These are phyloP conservation scores for Lathamus discolor DNA, from an alignment of 2,113 vertebrate genomes.

Conservation along the genomic window DNA sequence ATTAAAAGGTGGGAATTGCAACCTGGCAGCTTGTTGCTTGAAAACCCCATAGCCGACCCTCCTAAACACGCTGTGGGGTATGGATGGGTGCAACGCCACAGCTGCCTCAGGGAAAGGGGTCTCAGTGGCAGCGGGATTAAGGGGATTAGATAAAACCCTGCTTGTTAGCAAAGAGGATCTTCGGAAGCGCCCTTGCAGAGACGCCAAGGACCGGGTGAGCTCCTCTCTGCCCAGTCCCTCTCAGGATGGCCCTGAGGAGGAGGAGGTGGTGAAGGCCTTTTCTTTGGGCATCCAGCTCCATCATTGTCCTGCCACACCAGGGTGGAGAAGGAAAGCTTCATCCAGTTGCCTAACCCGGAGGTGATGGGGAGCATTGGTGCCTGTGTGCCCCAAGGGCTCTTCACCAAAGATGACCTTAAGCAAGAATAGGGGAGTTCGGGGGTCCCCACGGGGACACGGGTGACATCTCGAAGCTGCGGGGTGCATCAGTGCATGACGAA, in stretches of 20 bases:
- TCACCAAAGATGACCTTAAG: not conserved
- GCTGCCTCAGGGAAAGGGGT: not conserved
- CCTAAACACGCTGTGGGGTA: not conserved
- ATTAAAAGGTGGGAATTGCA: not conserved
- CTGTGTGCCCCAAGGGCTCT: not conserved
- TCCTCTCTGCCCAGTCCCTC: not conserved
- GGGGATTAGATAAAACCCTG: not conserved
- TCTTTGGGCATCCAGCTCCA: not conserved
- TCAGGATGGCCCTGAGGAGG: not conserved
- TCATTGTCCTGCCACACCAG: not conserved
- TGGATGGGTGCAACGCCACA: fast-evolving
- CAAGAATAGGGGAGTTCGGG: fast-evolving
- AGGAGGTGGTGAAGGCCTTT: not conserved
- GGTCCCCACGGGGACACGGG: not conserved
- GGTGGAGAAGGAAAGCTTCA: not conserved
- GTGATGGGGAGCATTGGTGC: not conserved
- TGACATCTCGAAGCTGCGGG: fast-evolving
- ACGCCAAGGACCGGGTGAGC: not conserved
- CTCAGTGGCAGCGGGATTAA: not conserved
- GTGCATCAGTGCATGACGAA: not conserved
- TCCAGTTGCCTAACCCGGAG: not conserved
- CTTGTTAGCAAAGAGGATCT: not conserved
- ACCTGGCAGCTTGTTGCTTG: not conserved
- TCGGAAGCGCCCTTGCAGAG: fast-evolving
- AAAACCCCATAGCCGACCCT: not conserved